Conservation (phyloP, 2,113 vertebrate genomes). For the Heliornis fulica region DNA sequence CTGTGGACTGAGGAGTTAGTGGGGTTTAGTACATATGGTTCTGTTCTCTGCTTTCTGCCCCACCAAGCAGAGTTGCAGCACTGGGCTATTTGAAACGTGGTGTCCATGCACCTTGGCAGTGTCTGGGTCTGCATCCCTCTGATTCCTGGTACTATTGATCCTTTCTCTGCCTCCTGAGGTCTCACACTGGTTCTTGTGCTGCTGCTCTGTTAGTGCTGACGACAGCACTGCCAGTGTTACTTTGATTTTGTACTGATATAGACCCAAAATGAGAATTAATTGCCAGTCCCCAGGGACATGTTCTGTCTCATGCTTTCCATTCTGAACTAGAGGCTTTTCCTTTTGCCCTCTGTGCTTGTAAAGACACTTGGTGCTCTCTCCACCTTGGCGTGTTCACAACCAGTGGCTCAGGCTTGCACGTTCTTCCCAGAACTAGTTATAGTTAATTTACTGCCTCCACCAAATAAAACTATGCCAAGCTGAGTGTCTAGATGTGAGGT, state of each 20-base stretch:
- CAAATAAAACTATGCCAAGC: background rate
- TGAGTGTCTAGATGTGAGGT: background rate
- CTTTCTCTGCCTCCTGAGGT: background rate
- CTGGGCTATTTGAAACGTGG: background rate
- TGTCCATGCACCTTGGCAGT: background rate
- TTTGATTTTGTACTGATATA: background rate
- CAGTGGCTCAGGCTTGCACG: background rate
- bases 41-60: background rate
- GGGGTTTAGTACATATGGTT: background rate
- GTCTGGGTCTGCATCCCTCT: background rate
- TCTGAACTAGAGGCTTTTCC: background rate
- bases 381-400: background rate
- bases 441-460: background rate
- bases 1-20: background rate
- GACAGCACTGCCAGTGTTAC: background rate
- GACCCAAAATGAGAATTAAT: slow-evolving; percentile 9
- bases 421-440: background rate
- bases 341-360: background rate
- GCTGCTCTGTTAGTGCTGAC: background rate
- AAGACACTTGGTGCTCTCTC: background rate
- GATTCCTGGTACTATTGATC: background rate
- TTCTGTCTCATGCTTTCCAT: background rate
- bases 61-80: background rate
- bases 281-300: background rate
- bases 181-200: background rate